phyloP scores from a whole-genome alignment of 2,797 vertebrate genomes.

The Amblyraja radiata region DNA sequence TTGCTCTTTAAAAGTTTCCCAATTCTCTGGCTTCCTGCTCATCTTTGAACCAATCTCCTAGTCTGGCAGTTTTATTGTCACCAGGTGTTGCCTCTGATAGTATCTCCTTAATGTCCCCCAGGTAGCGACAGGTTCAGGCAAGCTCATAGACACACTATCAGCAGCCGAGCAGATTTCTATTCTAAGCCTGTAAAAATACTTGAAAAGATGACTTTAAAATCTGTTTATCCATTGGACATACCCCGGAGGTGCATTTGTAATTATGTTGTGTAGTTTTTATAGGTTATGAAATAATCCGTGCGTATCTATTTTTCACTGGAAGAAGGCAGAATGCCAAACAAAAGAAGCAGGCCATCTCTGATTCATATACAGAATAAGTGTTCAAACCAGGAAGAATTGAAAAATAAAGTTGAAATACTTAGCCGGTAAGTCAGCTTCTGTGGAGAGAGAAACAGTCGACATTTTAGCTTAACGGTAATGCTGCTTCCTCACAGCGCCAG shows the following conservation, averaged over 20 bases:
- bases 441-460: too few species aligned
- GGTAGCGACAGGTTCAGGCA: not conserved
- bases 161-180: not conserved
- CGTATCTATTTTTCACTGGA: not conserved
- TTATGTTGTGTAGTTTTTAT: not conserved
- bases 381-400: not conserved
- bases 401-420: too few species aligned
- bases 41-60: not conserved
- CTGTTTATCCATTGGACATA: not conserved
- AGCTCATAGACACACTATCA: not conserved
- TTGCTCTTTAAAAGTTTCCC: too few species aligned
- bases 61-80: not conserved
- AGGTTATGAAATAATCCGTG: not conserved
- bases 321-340: not conserved
- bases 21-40: too few species aligned
- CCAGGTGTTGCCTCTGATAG: not conserved
- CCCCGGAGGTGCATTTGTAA: not conserved
- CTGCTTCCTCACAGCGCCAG: too few species aligned
- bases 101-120: not conserved
- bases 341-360: not conserved
- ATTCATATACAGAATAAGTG: not conserved
- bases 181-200: not conserved
- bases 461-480: too few species aligned
- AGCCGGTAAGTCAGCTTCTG: too few species aligned
- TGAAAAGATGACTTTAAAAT: not conserved